A percentile compares a stretch with the other conserved stretches of the same genome.
Conservation (phyloP, 2,113 vertebrate species). For the Nothocercus julius region DNA sequence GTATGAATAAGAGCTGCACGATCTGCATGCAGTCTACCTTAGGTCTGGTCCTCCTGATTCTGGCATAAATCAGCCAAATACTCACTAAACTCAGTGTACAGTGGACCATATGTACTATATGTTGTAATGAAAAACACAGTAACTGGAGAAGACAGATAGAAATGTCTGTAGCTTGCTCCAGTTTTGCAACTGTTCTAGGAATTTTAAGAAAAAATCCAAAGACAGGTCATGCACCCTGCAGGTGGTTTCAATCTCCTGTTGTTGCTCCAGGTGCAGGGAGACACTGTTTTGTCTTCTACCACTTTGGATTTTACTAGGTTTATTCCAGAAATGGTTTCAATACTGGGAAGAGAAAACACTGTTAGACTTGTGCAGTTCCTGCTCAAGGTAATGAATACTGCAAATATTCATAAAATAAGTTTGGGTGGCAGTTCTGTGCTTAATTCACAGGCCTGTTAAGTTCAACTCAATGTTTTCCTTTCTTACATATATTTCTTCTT, state of each 20-base stretch:
- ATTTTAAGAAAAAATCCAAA: neutral
- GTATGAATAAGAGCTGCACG: neutral
- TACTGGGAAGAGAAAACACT: neutral
- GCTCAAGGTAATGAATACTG: neutral
- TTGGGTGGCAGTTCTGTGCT: neutral
- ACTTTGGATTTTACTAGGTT: neutral
- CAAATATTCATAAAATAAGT: neutral
- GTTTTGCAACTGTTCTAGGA: neutral
- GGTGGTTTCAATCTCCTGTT: neutral
- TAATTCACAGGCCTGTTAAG: neutral
- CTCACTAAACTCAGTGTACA: neutral
- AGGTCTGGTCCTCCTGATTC: neutral
- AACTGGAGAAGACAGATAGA: neutral
- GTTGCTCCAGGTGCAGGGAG: neutral
- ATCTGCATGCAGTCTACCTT: rapidly evolving
- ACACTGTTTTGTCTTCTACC: neutral
- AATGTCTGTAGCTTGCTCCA: neutral
- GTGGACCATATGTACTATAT: neutral
- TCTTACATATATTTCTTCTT: neutral
- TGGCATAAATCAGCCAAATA: neutral
- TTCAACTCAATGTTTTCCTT: neutral
- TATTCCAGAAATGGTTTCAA: neutral
- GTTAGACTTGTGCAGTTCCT: neutral
- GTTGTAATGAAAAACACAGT: neutral
- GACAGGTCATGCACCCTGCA: neutral